Percentiles rank a stretch among this genome's conserved stretches.
These are phyloP conservation scores for Spodoptera picta DNA, from an alignment of 2,888 invertebrate species.

Conservation along the genomic window DNA sequence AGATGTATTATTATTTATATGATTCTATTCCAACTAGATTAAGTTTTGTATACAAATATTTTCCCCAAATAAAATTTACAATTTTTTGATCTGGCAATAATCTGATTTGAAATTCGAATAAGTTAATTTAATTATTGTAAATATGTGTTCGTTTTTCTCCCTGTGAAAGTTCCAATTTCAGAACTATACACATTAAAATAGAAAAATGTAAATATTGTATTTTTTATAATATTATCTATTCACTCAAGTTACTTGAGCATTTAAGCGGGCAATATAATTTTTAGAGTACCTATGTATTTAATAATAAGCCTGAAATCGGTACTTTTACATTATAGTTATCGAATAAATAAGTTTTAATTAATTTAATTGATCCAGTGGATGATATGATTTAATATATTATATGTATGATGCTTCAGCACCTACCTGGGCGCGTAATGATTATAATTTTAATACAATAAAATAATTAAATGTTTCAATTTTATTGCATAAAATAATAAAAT, in stretches of 20 bases:
- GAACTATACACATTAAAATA: constrained; percentile 53
- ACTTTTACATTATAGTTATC: constrained; percentile 61
- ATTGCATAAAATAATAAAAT: background rate
- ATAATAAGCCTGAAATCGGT: constrained; percentile 64
- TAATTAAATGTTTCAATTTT: background rate
- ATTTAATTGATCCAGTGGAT: constrained; percentile 66
- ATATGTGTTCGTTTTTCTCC: constrained; percentile 40
- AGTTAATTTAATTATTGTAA: constrained; percentile 55
- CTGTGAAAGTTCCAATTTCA: constrained; percentile 60
- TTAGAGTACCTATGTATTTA: constrained; percentile 58
- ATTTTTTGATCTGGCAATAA: constrained; percentile 42
- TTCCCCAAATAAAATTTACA: constrained; percentile 18
- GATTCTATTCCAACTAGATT: constrained; percentile 56
- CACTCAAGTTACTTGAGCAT: constrained; percentile 74
- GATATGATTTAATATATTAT: constrained; percentile 72
- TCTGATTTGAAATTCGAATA: constrained; percentile 41
- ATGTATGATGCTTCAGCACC: constrained; percentile 58
- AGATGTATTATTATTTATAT: constrained; percentile 62
- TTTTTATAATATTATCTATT: constrained; percentile 67
- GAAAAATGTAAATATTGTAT: constrained; percentile 78
- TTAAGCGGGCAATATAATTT: constrained; percentile 64
- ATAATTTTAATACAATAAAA: constrained; percentile 34
- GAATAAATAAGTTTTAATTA: constrained; percentile 56
- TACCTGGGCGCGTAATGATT: constrained; percentile 44
- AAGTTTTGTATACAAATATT: constrained; percentile 47